Evolutionary conservation across 2,888 invertebrate genomes (phyloP).

Genomic region (Xestoiulus laeticollis): DNA sequence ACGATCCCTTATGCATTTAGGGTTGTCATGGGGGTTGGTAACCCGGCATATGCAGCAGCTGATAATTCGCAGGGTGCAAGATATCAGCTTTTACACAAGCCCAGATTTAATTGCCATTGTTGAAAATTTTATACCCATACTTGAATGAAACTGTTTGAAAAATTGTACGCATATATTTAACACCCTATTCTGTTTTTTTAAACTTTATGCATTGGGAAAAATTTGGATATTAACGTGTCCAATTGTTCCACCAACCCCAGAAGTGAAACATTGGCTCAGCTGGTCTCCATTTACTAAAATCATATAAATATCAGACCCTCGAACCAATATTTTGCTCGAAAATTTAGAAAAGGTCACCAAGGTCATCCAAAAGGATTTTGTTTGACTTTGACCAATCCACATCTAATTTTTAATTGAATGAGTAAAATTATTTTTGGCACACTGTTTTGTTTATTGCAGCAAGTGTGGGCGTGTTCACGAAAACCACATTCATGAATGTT

Average conservation of each 20-base stretch:
- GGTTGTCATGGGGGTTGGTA: background rate
- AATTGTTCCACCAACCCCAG: too few relatives aligned
- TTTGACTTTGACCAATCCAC: background rate
- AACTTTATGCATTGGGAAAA: too few relatives aligned
- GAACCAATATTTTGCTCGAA: background rate
- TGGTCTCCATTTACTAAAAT: too few relatives aligned
- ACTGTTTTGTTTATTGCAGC: background rate
- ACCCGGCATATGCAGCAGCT: background rate
- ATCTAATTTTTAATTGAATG: background rate
- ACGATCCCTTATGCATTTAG: background rate
- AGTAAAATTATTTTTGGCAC: background rate
- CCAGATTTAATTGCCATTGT: background rate
- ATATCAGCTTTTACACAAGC: background rate
- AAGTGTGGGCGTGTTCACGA: background rate
- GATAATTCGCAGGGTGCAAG: background rate
- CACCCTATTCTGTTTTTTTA: too few relatives aligned
- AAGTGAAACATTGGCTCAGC: too few relatives aligned
- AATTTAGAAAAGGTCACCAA: too few relatives aligned
- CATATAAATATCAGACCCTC: background rate
- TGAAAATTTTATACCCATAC: background rate
- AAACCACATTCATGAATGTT: background rate
- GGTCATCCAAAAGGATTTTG: too few relatives aligned
- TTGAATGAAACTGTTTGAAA: background rate
- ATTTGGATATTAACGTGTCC: too few relatives aligned
- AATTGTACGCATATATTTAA: too few relatives aligned